Evolutionary conservation across 2,113 vertebrate species (phyloP).

Genomic region (Proteles cristata): DNA sequence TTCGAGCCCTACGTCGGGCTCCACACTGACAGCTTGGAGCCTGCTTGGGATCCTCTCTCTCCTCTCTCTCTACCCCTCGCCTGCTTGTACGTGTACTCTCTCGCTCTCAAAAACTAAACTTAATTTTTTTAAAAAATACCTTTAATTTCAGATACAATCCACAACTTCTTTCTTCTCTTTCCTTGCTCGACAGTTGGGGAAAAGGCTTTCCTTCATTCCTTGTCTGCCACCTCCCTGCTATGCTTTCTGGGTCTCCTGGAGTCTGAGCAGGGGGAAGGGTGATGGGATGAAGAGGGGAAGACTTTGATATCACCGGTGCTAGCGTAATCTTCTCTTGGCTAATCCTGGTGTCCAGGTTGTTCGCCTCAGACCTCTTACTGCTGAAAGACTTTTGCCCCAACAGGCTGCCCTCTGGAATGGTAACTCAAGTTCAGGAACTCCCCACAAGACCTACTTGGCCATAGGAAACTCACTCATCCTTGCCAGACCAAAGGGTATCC

Average conservation of each 20-base stretch:
- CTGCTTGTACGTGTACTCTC: no score
- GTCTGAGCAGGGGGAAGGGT: background rate
- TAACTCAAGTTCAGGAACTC: background rate
- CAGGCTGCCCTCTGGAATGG: background rate
- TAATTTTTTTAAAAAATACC: no score
- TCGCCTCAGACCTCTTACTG: background rate
- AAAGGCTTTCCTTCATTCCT: background rate
- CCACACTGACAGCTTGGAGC: no score
- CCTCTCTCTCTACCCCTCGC: no score
- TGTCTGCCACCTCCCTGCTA: accelerated
- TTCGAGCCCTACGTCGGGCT: no score
- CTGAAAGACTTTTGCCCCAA: background rate
- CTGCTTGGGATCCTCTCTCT: no score
- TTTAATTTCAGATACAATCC: background rate
- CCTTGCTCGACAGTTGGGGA: background rate
- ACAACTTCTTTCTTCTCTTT: background rate
- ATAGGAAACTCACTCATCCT: background rate
- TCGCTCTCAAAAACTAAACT: no score
- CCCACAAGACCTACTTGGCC: background rate
- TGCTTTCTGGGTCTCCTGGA: background rate
- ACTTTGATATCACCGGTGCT: background rate
- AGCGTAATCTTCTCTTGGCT: background rate
- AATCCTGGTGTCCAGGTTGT: background rate
- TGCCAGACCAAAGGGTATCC: background rate
- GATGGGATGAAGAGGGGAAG: background rate